These are phyloP conservation scores for Drosophila sp. DNA, from an alignment of 1,140 invertebrate species.

Conservation along the genomic window DNA sequence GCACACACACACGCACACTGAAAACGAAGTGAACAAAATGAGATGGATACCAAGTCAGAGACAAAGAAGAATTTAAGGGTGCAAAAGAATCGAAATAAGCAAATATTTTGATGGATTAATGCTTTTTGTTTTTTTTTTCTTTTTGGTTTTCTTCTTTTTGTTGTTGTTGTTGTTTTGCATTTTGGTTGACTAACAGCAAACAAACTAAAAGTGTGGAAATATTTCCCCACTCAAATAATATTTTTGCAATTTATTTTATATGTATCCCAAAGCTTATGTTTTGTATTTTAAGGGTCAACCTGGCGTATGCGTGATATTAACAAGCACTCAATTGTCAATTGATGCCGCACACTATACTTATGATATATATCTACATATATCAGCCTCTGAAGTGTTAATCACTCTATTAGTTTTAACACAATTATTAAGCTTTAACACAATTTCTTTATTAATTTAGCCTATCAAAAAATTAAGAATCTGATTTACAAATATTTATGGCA, in stretches of 20 bases:
- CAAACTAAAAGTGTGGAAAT: constrained; percentile 26
- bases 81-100: constrained; percentile 54
- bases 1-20: constrained; percentile 17
- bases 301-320: neutral
- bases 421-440: too few relatives aligned
- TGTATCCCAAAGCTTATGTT: neutral
- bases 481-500: too few relatives aligned
- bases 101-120: constrained; percentile 72
- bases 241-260: neutral
- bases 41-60: constrained; percentile 29
- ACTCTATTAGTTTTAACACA: too few relatives aligned
- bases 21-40: constrained; percentile 22
- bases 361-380: too few relatives aligned
- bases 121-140: constrained; percentile 19
- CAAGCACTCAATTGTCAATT: neutral
- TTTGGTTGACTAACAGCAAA: constrained; percentile 8
- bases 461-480: too few relatives aligned
- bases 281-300: neutral
- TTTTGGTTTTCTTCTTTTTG: neutral
- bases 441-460: too few relatives aligned
- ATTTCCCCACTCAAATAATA: constrained; percentile 1
- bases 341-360: neutral
- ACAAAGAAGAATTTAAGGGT: constrained; percentile 23
- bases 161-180: neutral
- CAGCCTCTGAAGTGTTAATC: too few relatives aligned